Base-by-base conservation (phyloP, 2,113 vertebrate species). In the Festucalex cinctus region DNA sequence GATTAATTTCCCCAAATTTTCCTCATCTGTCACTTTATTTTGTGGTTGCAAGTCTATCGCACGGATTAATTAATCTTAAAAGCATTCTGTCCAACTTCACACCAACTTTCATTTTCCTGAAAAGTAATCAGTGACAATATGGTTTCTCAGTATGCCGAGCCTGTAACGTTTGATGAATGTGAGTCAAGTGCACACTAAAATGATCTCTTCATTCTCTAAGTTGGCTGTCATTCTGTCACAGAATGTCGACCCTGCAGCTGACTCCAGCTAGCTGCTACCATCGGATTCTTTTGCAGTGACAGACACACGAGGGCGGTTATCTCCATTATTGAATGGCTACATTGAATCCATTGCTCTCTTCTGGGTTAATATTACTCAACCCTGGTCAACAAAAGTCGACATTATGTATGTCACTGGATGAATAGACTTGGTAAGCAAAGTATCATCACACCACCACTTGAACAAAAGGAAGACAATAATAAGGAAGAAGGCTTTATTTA, bases 211-310 rank as follows among this genome's bases (percentile, higher is more conserved):
- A 22, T 65, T 69, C 63, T 74, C 58, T 78, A 79, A 83, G 80
- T 77, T 73, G 80, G 82, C 80, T 86, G 83, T 82, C 79, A 72
- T 75, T 49, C 76, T 48, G 53, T 78, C 74, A 84, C 76, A 66
- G 80, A 83, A 83, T 78, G 76, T 84, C 78, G 84, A 71, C 73
- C 85, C 83, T 71, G 77, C 84, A 88, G 86, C 88, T 87, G 85
- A 86, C 84, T 86, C 80, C 66, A 65, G 68, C 76, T 68, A 72
- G 80, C 70, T 76, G 80, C 68, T 75, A 65, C 58, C 71, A 67
- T 69, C 54, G 58, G 66, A 88, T 88, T 83, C 80, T 64, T 78
- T 73, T 82, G 70, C 73, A 58, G 49, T 84, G 81, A 85, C 82
- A 86, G 79, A 85, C 82, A 86, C 62, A 73, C 24, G n/a, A 59